Evolutionary conservation across 2,888 invertebrate genomes (phyloP).

Genomic region (Trichopria drosophilae): DNA sequence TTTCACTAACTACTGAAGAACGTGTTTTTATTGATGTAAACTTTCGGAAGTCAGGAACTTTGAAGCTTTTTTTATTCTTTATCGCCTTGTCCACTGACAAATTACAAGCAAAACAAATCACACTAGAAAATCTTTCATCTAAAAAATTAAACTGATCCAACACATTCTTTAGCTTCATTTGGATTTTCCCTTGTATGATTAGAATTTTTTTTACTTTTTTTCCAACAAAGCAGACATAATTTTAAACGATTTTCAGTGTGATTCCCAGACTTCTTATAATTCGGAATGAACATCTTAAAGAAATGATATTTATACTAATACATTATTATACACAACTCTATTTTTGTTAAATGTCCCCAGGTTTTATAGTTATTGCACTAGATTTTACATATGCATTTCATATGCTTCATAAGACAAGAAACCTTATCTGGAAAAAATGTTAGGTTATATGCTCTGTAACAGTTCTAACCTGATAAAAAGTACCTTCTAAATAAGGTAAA

Average conservation of each 20-base stretch:
- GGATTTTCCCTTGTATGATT: constrained; percentile 5
- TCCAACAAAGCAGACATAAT: no score
- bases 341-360: neutral
- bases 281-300: constrained; percentile 9
- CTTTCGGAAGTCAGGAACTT: constrained; percentile 9
- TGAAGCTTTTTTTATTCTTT: constrained; percentile 4
- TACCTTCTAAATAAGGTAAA: constrained; percentile 4
- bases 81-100: constrained; percentile 5
- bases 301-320: constrained; percentile 5
- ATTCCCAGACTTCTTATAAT: no score
- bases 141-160: constrained; percentile 6
- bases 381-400: neutral
- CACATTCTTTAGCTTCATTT: constrained; percentile 1
- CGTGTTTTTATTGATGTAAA: no score
- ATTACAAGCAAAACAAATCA: constrained; percentile 7
- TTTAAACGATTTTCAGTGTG: no score
- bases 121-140: constrained; percentile 5
- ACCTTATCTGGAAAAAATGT: constrained; percentile 4
- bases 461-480: constrained; percentile 3
- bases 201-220: constrained; percentile 7
- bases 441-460: constrained; percentile 3
- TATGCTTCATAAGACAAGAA: constrained; percentile 4
- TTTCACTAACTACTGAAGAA: no score
- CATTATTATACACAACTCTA: constrained; percentile 3
- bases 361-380: constrained; percentile 7